phyloP scores from a whole-genome alignment of 2,888 invertebrate genomes.

The Heliconius cydno region DNA sequence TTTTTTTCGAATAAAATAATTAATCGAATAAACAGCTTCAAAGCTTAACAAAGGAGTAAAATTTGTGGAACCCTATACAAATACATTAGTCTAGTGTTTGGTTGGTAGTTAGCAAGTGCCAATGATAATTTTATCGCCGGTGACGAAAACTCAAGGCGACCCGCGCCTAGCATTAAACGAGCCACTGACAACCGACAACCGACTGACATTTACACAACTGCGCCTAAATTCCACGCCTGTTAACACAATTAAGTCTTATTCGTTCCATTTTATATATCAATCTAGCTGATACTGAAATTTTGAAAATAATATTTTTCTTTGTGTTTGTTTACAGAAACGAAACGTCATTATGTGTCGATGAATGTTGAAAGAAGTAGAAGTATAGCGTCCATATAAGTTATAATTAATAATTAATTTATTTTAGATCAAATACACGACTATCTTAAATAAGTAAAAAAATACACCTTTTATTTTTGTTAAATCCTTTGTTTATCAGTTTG shows the following conservation, averaged over 20 bases:
- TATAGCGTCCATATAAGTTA: too few relatives aligned
- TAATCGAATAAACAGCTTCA: background rate
- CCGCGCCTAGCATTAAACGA: constrained; percentile 17
- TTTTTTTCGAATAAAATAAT: background rate
- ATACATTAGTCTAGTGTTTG: constrained; percentile 4
- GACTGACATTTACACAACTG: constrained; percentile 68
- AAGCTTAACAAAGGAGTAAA: too few relatives aligned
- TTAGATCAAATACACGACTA: background rate
- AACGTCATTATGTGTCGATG: background rate
- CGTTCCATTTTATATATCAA: constrained; percentile 19
- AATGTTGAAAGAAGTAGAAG: background rate
- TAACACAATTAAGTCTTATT: constrained; percentile 19
- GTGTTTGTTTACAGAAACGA: background rate
- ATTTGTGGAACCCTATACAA: background rate
- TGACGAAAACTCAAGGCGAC: constrained; percentile 29
- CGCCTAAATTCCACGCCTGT: constrained; percentile 30
- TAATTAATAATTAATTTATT: too few relatives aligned
- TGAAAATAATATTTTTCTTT: background rate
- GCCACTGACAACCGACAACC: constrained; percentile 51
- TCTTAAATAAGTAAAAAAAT: too few relatives aligned
- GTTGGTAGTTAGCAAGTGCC: constrained; percentile 7
- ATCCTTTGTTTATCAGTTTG: too few relatives aligned
- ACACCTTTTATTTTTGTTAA: too few relatives aligned
- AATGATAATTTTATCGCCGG: constrained; percentile 16
- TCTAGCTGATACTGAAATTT: background rate